These are phyloP conservation scores for Manis javanica DNA, from an alignment of 2,797 vertebrate genomes.

Conservation along the genomic window DNA sequence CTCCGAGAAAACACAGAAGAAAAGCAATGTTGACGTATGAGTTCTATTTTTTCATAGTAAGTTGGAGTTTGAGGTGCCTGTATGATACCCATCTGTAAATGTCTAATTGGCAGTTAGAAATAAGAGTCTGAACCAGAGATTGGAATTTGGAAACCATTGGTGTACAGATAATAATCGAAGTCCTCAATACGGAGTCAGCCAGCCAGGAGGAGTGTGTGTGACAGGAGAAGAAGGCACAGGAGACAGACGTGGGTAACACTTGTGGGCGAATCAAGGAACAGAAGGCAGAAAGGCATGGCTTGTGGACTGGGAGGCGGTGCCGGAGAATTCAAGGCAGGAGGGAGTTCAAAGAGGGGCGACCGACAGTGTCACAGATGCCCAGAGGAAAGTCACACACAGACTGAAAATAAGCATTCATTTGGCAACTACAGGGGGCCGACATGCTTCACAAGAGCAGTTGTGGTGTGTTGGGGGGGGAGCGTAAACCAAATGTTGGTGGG, in stretches of 20 bases:
- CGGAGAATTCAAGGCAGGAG: not conserved
- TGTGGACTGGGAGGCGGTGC: fast-evolving
- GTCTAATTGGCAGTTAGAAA: not conserved
- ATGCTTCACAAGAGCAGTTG: not conserved
- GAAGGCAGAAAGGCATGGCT: too few relatives aligned
- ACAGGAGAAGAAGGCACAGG: not conserved
- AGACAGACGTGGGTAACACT: not conserved
- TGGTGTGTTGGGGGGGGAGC: not conserved
- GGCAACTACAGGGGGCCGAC: not conserved
- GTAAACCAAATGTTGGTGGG: not conserved
- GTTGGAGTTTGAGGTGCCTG: not conserved
- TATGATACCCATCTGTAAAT: not conserved
- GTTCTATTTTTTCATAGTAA: not conserved
- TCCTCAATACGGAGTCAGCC: not conserved
- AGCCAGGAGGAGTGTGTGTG: not conserved
- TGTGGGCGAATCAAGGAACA: not conserved
- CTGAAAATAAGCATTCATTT: too few relatives aligned
- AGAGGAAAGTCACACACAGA: not conserved
- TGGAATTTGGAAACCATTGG: not conserved
- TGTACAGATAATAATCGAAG: not conserved
- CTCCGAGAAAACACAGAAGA: not conserved
- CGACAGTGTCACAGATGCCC: not conserved
- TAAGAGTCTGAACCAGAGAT: not conserved
- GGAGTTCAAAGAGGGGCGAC: not conserved
- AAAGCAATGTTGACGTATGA: not conserved